Percentiles rank a stretch among this genome's conserved stretches.
Evolutionary conservation across 2,888 invertebrate genomes (phyloP).

Genomic region (Xestia sexstrigata): DNA sequence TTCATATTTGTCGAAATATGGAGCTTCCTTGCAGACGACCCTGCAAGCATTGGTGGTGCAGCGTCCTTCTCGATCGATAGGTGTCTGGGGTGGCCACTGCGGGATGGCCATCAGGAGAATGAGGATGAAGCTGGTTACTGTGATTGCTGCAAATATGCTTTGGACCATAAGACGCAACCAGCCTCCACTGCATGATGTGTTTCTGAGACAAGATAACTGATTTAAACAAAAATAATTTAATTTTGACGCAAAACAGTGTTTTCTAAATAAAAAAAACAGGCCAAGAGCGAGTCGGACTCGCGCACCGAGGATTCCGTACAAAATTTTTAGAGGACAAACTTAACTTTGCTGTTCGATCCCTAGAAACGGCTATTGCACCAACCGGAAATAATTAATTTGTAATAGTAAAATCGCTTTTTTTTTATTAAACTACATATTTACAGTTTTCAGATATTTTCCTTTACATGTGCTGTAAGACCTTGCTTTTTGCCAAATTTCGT

Average conservation of each 20-base stretch:
- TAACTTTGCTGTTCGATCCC: too few species aligned
- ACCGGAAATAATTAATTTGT: too few species aligned
- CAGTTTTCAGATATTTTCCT: too few species aligned
- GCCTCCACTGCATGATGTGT: conserved; percentile 82
- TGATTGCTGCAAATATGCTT: conserved; percentile 79
- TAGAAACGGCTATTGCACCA: too few species aligned
- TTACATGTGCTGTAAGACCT: too few species aligned
- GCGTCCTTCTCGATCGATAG: conserved; percentile 31
- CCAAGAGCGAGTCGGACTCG: too few species aligned
- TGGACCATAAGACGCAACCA: conserved; percentile 83
- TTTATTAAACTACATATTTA: too few species aligned
- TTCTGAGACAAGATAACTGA: conserved; percentile 67
- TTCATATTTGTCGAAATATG: conserved; percentile 72
- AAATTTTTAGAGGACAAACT: too few species aligned
- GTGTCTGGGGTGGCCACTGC: conserved; percentile 25
- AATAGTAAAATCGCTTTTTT: too few species aligned
- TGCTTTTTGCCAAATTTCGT: too few species aligned
- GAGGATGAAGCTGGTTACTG: conserved; percentile 81
- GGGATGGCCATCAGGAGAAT: conserved; percentile 79
- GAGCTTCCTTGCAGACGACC: conserved; percentile 75
- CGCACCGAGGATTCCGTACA: too few species aligned
- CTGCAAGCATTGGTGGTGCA: conserved; percentile 74
- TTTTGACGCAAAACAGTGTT: not conserved
- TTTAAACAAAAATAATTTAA: not conserved
- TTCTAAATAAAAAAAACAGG: not conserved